phyloP scores from a whole-genome alignment of 2,113 vertebrate species.

The Cyprinodon variegatus region DNA sequence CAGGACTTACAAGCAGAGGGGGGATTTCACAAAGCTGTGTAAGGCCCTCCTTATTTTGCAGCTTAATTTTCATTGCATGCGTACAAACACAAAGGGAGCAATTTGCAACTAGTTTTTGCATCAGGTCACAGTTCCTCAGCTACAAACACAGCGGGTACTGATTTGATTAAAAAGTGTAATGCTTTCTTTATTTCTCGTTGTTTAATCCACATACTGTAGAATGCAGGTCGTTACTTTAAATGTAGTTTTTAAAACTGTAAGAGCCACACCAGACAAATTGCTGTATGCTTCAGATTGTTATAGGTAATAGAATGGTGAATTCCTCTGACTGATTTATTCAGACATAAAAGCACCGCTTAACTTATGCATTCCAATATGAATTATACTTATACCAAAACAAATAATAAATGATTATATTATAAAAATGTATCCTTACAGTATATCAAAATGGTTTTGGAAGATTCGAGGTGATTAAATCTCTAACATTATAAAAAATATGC shows the following conservation, averaged over 20 bases:
- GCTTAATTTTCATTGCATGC: neutral
- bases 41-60: neutral
- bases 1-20: conserved; percentile 58
- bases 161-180: neutral
- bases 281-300: neutral
- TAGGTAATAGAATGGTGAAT: neutral
- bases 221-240: too few species aligned
- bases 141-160: neutral
- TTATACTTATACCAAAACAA: too few species aligned
- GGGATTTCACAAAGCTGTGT: neutral
- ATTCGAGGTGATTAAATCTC: too few species aligned
- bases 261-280: neutral
- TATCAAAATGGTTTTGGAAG: too few species aligned
- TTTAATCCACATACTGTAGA: too few species aligned
- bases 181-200: neutral
- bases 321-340: too few species aligned
- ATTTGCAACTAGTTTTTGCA: neutral
- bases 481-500: too few species aligned
- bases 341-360: too few species aligned
- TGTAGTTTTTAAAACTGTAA: neutral
- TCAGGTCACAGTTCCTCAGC: neutral
- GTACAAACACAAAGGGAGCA: neutral
- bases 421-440: too few species aligned
- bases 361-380: too few species aligned
- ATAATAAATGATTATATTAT: too few species aligned